These are phyloP conservation scores for Manis pentadactyla DNA, from an alignment of 2,797 vertebrate species.

Conservation along the genomic window DNA sequence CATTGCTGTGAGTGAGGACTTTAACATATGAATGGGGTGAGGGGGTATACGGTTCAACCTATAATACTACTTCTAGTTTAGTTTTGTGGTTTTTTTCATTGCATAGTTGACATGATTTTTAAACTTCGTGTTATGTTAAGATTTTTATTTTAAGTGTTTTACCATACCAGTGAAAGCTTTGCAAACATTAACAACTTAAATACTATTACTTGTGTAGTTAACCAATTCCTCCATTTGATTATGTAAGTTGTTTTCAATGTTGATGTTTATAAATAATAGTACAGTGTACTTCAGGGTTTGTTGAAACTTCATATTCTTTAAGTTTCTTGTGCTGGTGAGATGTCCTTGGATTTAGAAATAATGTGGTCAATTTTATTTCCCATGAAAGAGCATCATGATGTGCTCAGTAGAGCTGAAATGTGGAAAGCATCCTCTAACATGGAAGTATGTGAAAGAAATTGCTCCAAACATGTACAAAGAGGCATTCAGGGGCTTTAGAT, in stretches of 20 bases:
- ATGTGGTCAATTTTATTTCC: neutral
- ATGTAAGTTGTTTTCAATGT: neutral
- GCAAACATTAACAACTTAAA: neutral
- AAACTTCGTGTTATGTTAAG: neutral
- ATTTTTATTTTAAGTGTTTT: neutral
- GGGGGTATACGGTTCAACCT: neutral
- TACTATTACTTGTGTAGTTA: neutral
- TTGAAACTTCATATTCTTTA: neutral
- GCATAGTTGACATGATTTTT: neutral
- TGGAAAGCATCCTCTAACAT: neutral
- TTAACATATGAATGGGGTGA: neutral
- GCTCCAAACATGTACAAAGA: neutral
- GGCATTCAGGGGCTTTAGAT: neutral
- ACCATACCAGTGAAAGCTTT: neutral
- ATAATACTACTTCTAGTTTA: neutral
- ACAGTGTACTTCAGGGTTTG: neutral
- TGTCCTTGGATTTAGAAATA: neutral
- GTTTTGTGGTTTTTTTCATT: neutral
- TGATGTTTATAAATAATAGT: neutral
- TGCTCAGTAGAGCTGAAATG: neutral
- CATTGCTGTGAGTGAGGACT: neutral
- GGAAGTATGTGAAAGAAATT: neutral
- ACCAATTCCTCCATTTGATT: neutral
- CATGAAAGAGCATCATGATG: neutral
- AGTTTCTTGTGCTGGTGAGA: neutral